These are phyloP conservation scores for Hemaris fuciformis DNA, from an alignment of 2,888 invertebrate species.

Conservation along the genomic window DNA sequence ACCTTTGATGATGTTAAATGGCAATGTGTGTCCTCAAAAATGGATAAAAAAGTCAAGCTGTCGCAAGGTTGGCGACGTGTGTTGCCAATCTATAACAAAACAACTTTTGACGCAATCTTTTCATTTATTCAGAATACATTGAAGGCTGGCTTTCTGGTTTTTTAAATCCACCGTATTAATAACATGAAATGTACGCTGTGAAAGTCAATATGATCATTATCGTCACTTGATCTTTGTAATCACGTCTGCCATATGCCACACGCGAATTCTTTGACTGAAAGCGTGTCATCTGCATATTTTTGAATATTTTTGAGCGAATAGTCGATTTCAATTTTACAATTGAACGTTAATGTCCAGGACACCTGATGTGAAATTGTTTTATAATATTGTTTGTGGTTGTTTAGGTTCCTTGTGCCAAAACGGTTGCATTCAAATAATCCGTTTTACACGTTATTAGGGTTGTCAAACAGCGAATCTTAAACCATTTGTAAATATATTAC, in stretches of 20 bases:
- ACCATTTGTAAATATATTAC: not conserved
- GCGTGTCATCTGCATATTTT: conserved; percentile 28
- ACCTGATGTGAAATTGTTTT: conserved; percentile 18
- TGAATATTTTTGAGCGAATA: conserved; percentile 17
- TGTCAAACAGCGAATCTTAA: conserved; percentile 19
- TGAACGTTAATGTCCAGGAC: not conserved
- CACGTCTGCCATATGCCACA: conserved; percentile 50
- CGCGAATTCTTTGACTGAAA: conserved; percentile 37
- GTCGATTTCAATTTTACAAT: not conserved
- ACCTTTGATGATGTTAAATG: conserved; percentile 64
- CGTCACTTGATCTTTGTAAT: conserved; percentile 28
- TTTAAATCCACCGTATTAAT: not conserved
- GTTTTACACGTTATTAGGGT: conserved; percentile 31
- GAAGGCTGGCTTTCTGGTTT: conserved; percentile 13
- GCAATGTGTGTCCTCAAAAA: conserved; percentile 62
- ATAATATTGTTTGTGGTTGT: conserved; percentile 20
- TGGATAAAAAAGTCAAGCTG: conserved; percentile 47
- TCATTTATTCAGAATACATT: conserved; percentile 20
- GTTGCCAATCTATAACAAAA: conserved; percentile 35
- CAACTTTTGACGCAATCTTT: conserved; percentile 15
- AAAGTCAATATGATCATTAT: not conserved
- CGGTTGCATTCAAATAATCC: conserved; percentile 30
- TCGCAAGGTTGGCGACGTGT: conserved; percentile 52
- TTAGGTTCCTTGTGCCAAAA: conserved; percentile 30
- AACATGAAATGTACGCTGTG: conserved; percentile 13